Conservation (phyloP, 2,797 vertebrate species). For the Schizopygopsis malacanthus region DNA sequence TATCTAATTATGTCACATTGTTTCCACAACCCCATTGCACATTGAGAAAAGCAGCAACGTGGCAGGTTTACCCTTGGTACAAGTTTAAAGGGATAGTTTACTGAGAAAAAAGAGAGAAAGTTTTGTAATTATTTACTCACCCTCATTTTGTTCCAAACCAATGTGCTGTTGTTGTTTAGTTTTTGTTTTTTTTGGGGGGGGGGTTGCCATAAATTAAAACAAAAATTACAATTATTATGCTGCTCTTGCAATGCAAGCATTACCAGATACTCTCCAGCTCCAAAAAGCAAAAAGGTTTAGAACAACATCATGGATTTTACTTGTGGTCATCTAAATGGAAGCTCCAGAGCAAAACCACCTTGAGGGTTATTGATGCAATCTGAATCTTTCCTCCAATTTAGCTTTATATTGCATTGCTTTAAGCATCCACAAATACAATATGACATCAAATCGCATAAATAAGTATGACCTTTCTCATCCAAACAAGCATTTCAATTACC, state of each 20-base stretch:
- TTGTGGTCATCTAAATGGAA: background rate
- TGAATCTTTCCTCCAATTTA: background rate
- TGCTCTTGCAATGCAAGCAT: background rate
- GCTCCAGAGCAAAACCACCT: background rate
- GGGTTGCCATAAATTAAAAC: background rate
- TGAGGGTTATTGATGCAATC: background rate
- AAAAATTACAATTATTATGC: background rate
- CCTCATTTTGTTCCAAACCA: background rate
- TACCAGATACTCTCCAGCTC: background rate
- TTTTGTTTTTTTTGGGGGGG: background rate
- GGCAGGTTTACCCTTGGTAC: constrained; percentile 2
- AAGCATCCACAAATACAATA: background rate
- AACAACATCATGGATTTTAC: background rate
- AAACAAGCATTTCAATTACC: background rate
- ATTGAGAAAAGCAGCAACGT: background rate
- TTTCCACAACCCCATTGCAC: background rate
- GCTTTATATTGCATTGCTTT: constrained; percentile 3
- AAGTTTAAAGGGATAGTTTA: background rate
- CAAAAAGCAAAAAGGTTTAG: background rate
- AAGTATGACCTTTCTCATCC: background rate
- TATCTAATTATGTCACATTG: constrained; percentile 32
- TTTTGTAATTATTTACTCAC: background rate
- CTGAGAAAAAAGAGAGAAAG: too few relatives aligned
- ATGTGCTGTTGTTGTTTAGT: background rate
- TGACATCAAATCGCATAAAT: background rate